Conservation (phyloP, 1,140 invertebrate genomes). For the Heliconius congener region DNA sequence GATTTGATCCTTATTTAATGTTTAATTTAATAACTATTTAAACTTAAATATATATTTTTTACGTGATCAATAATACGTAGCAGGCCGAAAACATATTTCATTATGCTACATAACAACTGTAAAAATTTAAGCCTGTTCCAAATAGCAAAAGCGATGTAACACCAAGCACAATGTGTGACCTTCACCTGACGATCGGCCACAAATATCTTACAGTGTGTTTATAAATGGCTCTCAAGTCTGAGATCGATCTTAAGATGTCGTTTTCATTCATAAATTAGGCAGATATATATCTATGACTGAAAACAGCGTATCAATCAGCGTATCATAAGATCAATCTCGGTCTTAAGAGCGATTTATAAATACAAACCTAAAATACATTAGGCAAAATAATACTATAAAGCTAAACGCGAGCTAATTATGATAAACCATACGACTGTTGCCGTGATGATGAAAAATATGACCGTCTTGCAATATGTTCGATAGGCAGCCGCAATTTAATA, state of each 20-base stretch:
- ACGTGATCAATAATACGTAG: neutral
- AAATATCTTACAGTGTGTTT: slow-evolving; percentile 18
- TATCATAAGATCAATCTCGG: no score
- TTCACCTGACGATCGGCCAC: slow-evolving; percentile 21
- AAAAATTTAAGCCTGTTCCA: neutral
- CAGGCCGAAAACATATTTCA: neutral
- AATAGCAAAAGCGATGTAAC: slow-evolving; percentile 19
- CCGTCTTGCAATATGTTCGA: neutral
- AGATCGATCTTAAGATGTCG: no score
- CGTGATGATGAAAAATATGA: slow-evolving; percentile 2
- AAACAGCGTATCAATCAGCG: no score
- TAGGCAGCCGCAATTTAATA: neutral
- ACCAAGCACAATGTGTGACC: slow-evolving; percentile 14
- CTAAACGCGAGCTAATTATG: slow-evolving; percentile 13
- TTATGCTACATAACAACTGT: neutral
- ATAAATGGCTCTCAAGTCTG: no score
- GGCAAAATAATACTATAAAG: slow-evolving; percentile 1
- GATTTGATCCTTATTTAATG: neutral
- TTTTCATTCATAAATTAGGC: no score
- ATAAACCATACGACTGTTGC: neutral
- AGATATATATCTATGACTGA: no score
- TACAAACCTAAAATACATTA: neutral
- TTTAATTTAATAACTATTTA: neutral
- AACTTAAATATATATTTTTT: neutral
- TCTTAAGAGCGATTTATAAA: no score